A percentile compares a stretch with the other conserved stretches of the same genome.
phyloP scores from a whole-genome alignment of 2,113 vertebrate species.

The Catharus bicknelli region DNA sequence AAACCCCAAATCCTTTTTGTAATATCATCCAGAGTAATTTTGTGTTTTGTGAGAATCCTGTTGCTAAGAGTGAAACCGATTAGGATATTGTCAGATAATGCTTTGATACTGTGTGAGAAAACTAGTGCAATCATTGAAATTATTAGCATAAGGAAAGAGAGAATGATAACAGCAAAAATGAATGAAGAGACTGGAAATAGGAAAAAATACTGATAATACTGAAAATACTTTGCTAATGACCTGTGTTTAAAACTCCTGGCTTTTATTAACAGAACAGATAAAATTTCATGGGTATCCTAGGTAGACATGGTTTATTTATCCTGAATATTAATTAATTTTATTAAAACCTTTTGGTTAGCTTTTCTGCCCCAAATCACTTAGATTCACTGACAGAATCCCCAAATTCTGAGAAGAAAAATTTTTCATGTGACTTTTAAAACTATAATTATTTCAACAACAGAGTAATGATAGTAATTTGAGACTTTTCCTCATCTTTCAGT shows the following conservation, averaged over 20 bases:
- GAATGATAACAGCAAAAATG: neutral
- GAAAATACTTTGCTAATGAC: neutral
- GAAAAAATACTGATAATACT: neutral
- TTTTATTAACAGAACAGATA: neutral
- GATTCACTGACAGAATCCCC: neutral
- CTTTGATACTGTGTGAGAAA: neutral
- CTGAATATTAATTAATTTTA: neutral
- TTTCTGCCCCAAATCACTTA: neutral
- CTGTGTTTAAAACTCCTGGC: neutral
- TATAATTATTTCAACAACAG: neutral
- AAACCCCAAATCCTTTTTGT: neutral
- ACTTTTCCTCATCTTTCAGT: neutral
- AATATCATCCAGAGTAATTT: neutral
- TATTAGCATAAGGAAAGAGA: neutral
- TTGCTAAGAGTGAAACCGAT: neutral
- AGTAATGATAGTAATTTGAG: neutral
- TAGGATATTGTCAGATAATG: neutral
- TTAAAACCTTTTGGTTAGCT: neutral
- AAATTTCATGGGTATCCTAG: neutral
- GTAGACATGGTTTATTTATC: neutral
- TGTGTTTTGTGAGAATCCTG: neutral
- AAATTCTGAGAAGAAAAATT: neutral
- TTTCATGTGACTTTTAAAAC: neutral
- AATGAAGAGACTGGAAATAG: neutral
- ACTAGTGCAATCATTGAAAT: neutral